Evolutionary conservation across 2,888 invertebrate species (phyloP).

Genomic region (Leptinotarsa peninsularis): DNA sequence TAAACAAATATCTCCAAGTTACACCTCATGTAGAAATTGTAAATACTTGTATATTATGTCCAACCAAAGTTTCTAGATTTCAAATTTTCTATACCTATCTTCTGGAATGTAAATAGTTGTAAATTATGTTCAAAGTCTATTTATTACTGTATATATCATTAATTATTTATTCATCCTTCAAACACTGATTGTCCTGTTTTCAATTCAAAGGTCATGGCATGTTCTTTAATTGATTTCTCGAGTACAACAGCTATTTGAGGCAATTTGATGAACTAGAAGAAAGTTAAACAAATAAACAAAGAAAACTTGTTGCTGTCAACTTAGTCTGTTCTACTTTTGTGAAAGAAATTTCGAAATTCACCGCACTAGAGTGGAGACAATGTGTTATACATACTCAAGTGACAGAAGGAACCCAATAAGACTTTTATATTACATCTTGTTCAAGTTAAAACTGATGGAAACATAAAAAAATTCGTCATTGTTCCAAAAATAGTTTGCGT

Average conservation of each 20-base stretch:
- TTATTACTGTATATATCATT: constrained; percentile 56
- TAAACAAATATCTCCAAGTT: background rate
- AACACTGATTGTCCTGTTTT: constrained; percentile 50
- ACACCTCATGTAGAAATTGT: constrained; percentile 39
- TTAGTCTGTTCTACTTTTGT: no score
- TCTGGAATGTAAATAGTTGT: constrained; percentile 51
- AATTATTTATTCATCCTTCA: constrained; percentile 53
- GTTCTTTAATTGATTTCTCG: background rate
- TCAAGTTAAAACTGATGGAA: no score
- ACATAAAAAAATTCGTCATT: no score
- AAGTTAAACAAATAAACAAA: no score
- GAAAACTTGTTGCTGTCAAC: no score
- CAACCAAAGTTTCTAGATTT: constrained; percentile 61
- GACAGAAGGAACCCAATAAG: no score
- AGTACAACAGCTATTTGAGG: background rate
- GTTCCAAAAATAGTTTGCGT: no score
- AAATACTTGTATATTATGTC: constrained; percentile 53
- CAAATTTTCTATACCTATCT: constrained; percentile 51
- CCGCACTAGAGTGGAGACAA: no score
- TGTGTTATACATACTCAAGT: no score
- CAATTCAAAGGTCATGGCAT: constrained; percentile 26
- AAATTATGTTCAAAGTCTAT: constrained; percentile 55
- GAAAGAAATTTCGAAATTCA: no score
- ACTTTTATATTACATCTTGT: no score
- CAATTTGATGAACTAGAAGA: no score